Evolutionary conservation across 2,888 invertebrate species (phyloP), one percentile per base, ranked within the genome.

Genomic region (Taenaris catops): DNA sequence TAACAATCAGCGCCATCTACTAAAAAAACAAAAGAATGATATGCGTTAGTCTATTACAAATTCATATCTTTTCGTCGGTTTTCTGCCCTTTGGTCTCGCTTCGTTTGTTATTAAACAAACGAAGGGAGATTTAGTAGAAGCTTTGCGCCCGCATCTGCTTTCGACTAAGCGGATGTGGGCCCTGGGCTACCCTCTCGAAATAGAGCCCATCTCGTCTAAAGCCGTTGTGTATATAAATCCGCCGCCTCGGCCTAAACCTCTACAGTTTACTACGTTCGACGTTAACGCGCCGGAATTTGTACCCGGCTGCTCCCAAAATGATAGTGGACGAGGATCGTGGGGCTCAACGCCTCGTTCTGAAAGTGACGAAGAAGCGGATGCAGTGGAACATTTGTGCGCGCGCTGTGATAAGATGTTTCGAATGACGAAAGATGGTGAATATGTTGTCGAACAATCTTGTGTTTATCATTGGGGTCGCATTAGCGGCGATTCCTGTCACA

Each of bases 381-480:
- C 80, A 62, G 86, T 84, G 63, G 89, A 90, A 68, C 88, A 90
- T 56, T 87, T 87, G 39, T 95, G 95, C 70, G 90, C 89, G 11
- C 89, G 96, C 36, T 96, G 96, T 76, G 89, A 89, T 41, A 90
- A 89, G 52, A 86, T 86, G 25, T 97, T 95, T 70, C 86, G 89
- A 54, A 90, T 95, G 40, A 89, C 91, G 47, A 84, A 89, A 12
- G 89, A 90, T 42, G 94, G 94, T 14, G 90, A 92, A 58, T 95
- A 95, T 64, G 66, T 92, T 10, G 89, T 89, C 1, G 87, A 89
- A 25, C 95, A 95, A 46, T 86, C 89, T 37, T 99, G 99, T 75
- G 63, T 88, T 8, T 95, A 96, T 68, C 99, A 99, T 67, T 96
- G 94, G 93, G 98, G 97, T 9, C 93, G 94, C 53, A 73, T 93